Base-by-base conservation (phyloP, 2,113 vertebrate species). In the Pollimyrus isidori region DNA sequence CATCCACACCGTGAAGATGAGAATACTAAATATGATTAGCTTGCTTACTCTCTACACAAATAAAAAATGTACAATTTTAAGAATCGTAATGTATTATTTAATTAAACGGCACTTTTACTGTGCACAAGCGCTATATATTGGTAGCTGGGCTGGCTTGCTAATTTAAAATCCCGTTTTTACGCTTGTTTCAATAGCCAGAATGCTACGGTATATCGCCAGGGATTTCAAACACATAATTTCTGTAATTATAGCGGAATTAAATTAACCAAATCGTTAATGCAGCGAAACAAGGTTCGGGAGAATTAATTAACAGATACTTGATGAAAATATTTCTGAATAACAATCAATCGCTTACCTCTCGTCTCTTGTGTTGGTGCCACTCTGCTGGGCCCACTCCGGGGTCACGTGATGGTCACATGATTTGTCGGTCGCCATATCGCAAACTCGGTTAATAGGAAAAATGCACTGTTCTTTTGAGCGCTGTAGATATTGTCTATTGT, bases 381-480 rank as follows among this genome's bases (percentile, higher is more conserved):
- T 91, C 92, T 86, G 93, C 83, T 92, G 95, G 95, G 95, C 95
- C 91, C 92, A 91, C 95, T 93, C 92, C 92, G 35, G 91, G 4
- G 88, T 94, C 95, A 96, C 95, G 95, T 96, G 96, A 96, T 85
- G 2, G 53, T 46, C 95, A 96, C 95, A 94, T 96, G 96, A 96
- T 90, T 86, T 6, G 49, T 13, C 30, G 88, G 88, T 50, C 69
- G 87, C 45, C 69, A 39, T 88, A 80, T 48, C 69, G n/a, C 49
- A 53, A 50, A 48, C 10, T 7, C 62, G 5, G 73, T 42, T 19
- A 42, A 80, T 19, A 80, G 13, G 35, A 7, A 13, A 39, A 19
- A 13, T 7, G 13, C 73, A 42, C n/a, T 30, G 35, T 35, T 7
- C 17, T 15, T 15, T 7, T 80, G 30, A 19, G 5, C 35, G 17